Conservation (phyloP, 1,140 invertebrate genomes). For the Trichonephila inaurata region DNA sequence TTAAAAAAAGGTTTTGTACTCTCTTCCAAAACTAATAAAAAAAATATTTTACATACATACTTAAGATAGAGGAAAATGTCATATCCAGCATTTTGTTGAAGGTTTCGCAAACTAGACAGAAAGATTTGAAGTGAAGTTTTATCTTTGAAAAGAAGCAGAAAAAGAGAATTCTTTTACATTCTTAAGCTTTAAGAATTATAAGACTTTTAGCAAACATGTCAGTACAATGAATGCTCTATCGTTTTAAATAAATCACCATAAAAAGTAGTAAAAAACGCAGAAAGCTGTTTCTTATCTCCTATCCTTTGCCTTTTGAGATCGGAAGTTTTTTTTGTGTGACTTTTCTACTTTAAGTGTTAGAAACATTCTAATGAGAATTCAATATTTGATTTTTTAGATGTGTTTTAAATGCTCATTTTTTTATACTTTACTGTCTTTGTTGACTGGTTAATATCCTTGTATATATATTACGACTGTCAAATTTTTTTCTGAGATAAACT, state of each 20-base stretch:
- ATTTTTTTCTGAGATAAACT: too few relatives aligned
- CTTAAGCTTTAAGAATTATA: not conserved
- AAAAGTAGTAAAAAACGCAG: not conserved
- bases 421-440: too few relatives aligned
- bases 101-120: not conserved
- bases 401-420: too few relatives aligned
- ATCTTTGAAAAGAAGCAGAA: not conserved
- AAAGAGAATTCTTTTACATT: not conserved
- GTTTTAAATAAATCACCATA: not conserved
- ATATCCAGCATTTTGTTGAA: not conserved
- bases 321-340: too few relatives aligned
- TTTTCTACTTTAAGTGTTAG: too few relatives aligned
- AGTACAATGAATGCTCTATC: not conserved
- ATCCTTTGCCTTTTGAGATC: not conserved
- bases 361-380: too few relatives aligned
- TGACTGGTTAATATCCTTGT: too few relatives aligned
- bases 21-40: not conserved
- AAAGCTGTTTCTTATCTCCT: not conserved
- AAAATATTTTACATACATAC: constrained; percentile 2
- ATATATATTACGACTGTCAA: too few relatives aligned
- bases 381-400: too few relatives aligned
- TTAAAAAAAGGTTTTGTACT: too few relatives aligned
- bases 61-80: not conserved
- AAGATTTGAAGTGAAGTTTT: not conserved
- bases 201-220: not conserved